Evolutionary conservation across 2,797 vertebrate genomes (phyloP).

Genomic region (Carapus acus): DNA sequence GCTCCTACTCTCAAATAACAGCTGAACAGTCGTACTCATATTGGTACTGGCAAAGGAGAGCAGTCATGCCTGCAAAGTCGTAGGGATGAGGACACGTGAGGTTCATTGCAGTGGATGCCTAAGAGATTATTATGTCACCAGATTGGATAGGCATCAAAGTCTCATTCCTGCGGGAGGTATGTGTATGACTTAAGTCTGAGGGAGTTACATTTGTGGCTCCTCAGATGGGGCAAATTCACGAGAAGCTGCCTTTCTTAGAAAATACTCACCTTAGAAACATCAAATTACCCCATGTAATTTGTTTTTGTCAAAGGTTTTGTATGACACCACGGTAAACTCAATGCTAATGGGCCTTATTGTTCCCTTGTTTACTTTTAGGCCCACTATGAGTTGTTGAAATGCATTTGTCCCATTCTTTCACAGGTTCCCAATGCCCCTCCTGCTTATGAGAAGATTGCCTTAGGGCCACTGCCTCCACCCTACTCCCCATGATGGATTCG

Average conservation of each 20-base stretch:
- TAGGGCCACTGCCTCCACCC: constrained; percentile 78
- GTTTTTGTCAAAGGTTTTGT: too few relatives aligned
- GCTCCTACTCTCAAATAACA: too few relatives aligned
- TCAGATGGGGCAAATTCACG: constrained; percentile 13
- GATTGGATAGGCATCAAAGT: constrained; percentile 40
- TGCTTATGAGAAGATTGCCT: constrained; percentile 85
- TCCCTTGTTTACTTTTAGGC: too few relatives aligned
- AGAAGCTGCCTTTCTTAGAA: neutral
- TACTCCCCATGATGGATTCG: constrained; percentile 78
- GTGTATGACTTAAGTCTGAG: constrained; percentile 2
- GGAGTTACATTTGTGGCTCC: neutral
- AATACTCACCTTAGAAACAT: neutral
- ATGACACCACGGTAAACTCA: too few relatives aligned
- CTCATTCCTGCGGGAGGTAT: constrained; percentile 17
- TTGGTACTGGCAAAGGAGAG: constrained; percentile 1
- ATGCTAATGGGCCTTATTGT: too few relatives aligned
- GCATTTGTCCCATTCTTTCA: constrained; percentile 18
- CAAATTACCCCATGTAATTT: too few relatives aligned
- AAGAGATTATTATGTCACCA: constrained; percentile 60
- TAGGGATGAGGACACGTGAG: constrained; percentile 47
- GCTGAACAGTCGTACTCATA: too few relatives aligned
- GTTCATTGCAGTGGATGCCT: constrained; percentile 29
- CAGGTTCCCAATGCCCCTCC: constrained; percentile 90
- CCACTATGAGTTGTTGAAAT: too few relatives aligned
- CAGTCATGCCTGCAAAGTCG: constrained; percentile 28